phyloP scores from a whole-genome alignment of 2,113 vertebrate genomes.

The Spilogale gracilis region DNA sequence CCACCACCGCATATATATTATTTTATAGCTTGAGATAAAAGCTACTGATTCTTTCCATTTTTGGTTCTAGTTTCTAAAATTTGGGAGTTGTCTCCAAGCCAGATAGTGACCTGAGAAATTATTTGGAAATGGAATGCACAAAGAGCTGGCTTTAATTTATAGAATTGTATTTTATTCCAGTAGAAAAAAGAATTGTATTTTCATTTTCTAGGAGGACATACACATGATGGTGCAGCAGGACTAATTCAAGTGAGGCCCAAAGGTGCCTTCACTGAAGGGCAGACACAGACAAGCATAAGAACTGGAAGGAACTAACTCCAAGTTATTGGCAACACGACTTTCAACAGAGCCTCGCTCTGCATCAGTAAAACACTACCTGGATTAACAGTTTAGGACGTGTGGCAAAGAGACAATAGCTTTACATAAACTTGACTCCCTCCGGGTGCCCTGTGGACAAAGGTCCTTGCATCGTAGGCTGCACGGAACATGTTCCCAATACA shows the following conservation, averaged over 20 bases:
- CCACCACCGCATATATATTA: constrained; percentile 75
- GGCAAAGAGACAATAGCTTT: background rate
- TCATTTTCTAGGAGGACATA: constrained; percentile 21
- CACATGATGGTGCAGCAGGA: background rate
- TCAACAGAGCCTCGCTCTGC: background rate
- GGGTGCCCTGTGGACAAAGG: background rate
- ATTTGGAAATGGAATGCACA: constrained; percentile 33
- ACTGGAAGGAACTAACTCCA: background rate
- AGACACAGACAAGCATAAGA: background rate
- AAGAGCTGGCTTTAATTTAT: background rate
- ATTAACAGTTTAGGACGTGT: background rate
- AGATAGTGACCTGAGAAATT: background rate
- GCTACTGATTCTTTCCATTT: background rate
- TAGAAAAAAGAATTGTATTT: constrained; percentile 43
- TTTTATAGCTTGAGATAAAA: constrained; percentile 55
- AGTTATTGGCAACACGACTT: background rate
- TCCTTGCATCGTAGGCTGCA: background rate
- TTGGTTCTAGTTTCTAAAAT: constrained; percentile 31
- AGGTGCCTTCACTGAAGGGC: background rate
- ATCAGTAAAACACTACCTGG: background rate
- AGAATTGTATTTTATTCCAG: constrained; percentile 4
- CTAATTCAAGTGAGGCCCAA: constrained; percentile 1
- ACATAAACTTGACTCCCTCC: background rate
- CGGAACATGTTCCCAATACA: background rate
- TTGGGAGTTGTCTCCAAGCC: constrained; percentile 50